phyloP scores from a whole-genome alignment of 2,888 invertebrate genomes.

The Lithophane ornitopus region DNA sequence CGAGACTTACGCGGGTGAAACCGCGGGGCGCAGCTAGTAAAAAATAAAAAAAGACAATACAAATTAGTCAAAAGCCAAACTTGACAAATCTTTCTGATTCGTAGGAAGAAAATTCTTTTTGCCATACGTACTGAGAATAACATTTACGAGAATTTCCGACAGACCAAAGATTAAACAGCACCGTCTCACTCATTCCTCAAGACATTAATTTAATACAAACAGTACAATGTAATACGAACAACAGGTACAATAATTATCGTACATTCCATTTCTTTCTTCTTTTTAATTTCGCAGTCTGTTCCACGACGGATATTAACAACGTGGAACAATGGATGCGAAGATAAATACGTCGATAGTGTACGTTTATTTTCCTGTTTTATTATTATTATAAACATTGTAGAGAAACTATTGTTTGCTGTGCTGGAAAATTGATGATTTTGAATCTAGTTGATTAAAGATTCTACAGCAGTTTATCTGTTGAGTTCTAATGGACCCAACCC shows the following conservation, averaged over 20 bases:
- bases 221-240: slow-evolving; percentile 35
- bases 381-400: slow-evolving; percentile 22
- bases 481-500: background rate
- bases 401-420: slow-evolving; percentile 22
- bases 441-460: background rate
- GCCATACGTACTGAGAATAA: background rate
- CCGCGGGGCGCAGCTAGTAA: no score
- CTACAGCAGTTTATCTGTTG: background rate
- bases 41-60: no score
- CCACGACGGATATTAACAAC: slow-evolving; percentile 70
- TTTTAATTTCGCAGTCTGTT: slow-evolving; percentile 62
- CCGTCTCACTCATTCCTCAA: background rate
- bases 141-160: background rate
- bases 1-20: no score
- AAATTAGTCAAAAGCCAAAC: no score
- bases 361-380: slow-evolving; percentile 49
- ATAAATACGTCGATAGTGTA: slow-evolving; percentile 56
- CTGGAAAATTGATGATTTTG: background rate
- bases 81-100: slow-evolving; percentile 3
- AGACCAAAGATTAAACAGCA: background rate
- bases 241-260: slow-evolving; percentile 55
- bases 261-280: slow-evolving; percentile 66
- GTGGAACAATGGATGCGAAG: slow-evolving; percentile 60
- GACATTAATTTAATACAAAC: slow-evolving; percentile 17
- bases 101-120: background rate